Percentiles rank a stretch among this genome's conserved stretches.
phyloP scores from a whole-genome alignment of 2,113 vertebrate species.

The Xiphorhynchus elegans region DNA sequence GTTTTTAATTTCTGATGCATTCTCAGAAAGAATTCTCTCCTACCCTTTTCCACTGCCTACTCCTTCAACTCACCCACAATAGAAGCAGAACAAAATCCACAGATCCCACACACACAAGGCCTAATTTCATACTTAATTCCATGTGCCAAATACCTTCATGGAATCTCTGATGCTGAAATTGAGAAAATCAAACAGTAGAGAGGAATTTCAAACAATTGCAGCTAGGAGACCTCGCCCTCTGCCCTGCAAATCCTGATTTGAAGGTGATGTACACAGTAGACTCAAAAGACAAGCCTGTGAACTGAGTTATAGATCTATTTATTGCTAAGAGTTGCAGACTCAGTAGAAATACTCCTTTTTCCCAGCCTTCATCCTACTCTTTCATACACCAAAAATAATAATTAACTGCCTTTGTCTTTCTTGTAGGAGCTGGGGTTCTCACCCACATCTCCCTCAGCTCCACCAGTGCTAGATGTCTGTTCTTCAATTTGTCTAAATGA shows the following conservation, averaged over 20 bases:
- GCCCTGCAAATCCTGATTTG: neutral
- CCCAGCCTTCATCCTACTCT: neutral
- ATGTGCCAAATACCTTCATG: neutral
- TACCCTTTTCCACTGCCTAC: neutral
- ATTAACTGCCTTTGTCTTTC: conserved; percentile 1
- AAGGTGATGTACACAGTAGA: neutral
- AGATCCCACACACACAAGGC: neutral
- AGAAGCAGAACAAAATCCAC: neutral
- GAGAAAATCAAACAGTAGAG: neutral
- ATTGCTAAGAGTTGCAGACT: neutral
- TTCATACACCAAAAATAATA: neutral
- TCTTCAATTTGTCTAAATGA: conserved; percentile 2
- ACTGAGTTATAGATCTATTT: neutral
- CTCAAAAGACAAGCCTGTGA: neutral
- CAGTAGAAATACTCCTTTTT: neutral
- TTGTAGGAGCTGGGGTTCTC: neutral
- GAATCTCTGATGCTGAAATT: neutral
- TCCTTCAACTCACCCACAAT: neutral
- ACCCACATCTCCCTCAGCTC: neutral
- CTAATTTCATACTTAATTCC: neutral
- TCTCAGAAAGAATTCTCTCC: neutral
- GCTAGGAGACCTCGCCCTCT: neutral
- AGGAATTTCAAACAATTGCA: neutral
- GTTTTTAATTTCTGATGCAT: neutral
- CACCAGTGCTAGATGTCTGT: neutral